Percentiles rank a stretch among this genome's conserved stretches.
phyloP scores from a whole-genome alignment of 1,140 invertebrate species.

The Zaprionus lachaisei region DNA sequence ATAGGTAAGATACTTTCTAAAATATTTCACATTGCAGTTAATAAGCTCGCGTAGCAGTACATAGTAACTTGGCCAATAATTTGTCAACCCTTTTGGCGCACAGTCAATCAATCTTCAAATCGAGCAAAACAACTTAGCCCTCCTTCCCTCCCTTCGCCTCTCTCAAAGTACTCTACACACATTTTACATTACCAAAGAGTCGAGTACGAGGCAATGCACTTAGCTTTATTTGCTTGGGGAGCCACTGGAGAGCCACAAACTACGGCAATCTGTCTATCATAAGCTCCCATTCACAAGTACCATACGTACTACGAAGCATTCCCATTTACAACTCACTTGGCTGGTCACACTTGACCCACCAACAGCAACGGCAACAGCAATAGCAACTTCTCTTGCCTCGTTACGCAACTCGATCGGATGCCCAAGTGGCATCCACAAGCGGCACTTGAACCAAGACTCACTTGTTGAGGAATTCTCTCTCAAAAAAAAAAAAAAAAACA shows the following conservation, averaged over 20 bases:
- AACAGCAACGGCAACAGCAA: slow-evolving; percentile 11
- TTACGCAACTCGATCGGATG: slow-evolving; percentile 55
- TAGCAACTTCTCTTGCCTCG: slow-evolving; percentile 20
- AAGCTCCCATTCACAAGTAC: slow-evolving; percentile 32
- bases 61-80: slow-evolving; percentile 2
- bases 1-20: not conserved
- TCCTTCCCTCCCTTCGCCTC: not conserved
- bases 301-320: slow-evolving; percentile 39
- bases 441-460: slow-evolving; percentile 33
- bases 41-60: not conserved
- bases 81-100: slow-evolving; percentile 15
- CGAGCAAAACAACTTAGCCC: slow-evolving; percentile 24
- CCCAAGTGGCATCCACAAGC: slow-evolving; percentile 18
- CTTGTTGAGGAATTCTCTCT: slow-evolving; percentile 22
- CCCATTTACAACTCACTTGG: slow-evolving; percentile 75
- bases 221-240: slow-evolving; percentile 78
- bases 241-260: slow-evolving; percentile 43
- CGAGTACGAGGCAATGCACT: slow-evolving; percentile 66
- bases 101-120: slow-evolving; percentile 51
- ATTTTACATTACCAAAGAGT: slow-evolving; percentile 71
- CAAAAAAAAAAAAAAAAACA: slow-evolving; percentile 1
- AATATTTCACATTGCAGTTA: not conserved
- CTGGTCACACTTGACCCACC: slow-evolving; percentile 66
- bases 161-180: slow-evolving; percentile 16
- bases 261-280: slow-evolving; percentile 57